Percentiles rank a stretch among this genome's conserved stretches.
phyloP scores from a whole-genome alignment of 1,140 invertebrate genomes.

The Lepidurus arcticus region DNA sequence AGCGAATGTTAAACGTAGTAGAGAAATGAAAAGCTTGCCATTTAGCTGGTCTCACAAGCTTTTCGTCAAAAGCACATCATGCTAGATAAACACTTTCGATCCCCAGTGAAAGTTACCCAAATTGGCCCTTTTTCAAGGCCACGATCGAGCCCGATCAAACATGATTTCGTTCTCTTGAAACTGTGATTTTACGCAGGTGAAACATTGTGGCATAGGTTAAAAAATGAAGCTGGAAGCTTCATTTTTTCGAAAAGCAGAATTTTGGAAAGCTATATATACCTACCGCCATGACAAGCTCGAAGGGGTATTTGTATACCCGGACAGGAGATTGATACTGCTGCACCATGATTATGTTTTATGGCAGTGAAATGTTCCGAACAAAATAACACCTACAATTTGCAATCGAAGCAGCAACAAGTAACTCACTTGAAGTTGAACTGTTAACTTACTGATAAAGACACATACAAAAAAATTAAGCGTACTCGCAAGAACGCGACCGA shows the following conservation, averaged over 20 bases:
- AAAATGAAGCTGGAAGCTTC: background rate
- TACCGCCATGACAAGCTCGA: constrained; percentile 94
- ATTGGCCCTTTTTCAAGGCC: no score
- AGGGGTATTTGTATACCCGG: constrained; percentile 92
- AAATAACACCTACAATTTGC: background rate
- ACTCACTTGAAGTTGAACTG: background rate
- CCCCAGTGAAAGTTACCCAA: no score
- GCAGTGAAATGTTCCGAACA: background rate
- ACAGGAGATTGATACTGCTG: constrained; percentile 94
- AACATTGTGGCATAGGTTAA: background rate
- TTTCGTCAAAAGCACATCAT: no score
- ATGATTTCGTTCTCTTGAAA: no score
- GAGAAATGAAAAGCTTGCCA: no score
- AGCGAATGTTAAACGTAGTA: no score
- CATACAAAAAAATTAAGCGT: background rate
- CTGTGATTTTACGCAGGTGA: background rate
- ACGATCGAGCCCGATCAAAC: no score
- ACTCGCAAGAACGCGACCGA: background rate
- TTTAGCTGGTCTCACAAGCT: no score
- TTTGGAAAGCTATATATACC: constrained; percentile 53
- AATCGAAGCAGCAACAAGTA: background rate
- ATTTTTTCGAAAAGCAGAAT: no score
- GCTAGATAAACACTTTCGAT: no score
- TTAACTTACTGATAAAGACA: background rate
- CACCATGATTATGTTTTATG: constrained; percentile 69